Evolutionary conservation across 2,797 vertebrate genomes (phyloP).

Genomic region (Xiphophorus birchmanni): DNA sequence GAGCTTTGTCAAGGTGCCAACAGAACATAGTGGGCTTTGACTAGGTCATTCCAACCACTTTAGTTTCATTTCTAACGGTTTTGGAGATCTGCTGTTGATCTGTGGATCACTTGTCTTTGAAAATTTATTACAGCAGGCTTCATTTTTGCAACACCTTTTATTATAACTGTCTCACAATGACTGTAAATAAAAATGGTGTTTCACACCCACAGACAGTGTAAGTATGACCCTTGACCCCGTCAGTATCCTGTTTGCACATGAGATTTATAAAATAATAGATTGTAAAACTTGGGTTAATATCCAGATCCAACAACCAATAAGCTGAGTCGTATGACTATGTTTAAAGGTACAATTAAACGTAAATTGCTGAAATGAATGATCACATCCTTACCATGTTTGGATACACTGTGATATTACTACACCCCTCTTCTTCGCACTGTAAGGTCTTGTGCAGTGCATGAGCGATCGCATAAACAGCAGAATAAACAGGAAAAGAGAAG

Average conservation of each 20-base stretch:
- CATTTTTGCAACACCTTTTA: not conserved
- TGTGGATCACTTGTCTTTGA: not conserved
- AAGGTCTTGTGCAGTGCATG: conserved; percentile 83
- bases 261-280: not conserved
- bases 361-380: not conserved
- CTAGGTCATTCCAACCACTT: not conserved
- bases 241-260: not conserved
- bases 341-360: not conserved
- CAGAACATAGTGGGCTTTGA: not conserved
- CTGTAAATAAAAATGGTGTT: not conserved
- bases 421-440: conserved; percentile 73
- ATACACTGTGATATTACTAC: conserved; percentile 68
- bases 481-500: conserved; percentile 79
- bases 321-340: not conserved
- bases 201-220: not conserved
- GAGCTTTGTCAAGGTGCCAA: not conserved
- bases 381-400: conserved; percentile 84
- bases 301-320: not conserved
- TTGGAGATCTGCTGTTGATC: not conserved
- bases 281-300: not conserved
- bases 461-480: conserved; percentile 82
- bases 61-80: not conserved
- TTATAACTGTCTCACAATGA: not conserved
- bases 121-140: not conserved
- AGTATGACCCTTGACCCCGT: not conserved